Percentiles rank a stretch among this genome's conserved stretches.
Conservation (phyloP, 2,797 vertebrate species). For the Mallotus villosus region DNA sequence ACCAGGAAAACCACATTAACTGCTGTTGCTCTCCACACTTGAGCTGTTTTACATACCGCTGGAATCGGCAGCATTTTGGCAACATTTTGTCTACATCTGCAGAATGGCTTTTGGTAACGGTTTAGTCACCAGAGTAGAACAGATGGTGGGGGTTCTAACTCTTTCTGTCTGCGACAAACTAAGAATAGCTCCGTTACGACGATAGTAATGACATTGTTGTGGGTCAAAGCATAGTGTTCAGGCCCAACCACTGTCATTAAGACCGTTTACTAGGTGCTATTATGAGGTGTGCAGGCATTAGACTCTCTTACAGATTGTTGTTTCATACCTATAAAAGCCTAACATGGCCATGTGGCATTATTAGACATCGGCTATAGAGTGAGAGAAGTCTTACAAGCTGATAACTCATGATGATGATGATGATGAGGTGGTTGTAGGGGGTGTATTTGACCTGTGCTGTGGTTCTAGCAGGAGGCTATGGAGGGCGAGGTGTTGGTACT, state of each 20-base stretch:
- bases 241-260: constrained; percentile 22
- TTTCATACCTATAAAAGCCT: not conserved
- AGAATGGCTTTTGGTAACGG: not conserved
- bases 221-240: constrained; percentile 30
- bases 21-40: not conserved
- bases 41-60: not conserved
- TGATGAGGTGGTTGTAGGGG: constrained; percentile 1
- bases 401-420: not conserved
- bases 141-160: not conserved
- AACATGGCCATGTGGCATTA: not conserved
- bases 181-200: constrained; percentile 34
- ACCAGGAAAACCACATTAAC: constrained; percentile 3
- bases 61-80: not conserved
- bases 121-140: not conserved
- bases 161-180: constrained; percentile 23
- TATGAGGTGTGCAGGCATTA: constrained; percentile 15
- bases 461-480: constrained; percentile 56
- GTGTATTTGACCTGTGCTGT: constrained; percentile 15
- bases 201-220: constrained; percentile 23
- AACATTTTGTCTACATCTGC: not conserved
- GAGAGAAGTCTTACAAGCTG: constrained; percentile 7
- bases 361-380: not conserved
- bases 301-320: constrained; percentile 4
- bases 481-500: constrained; percentile 51
- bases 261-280: constrained; percentile 34